Conservation (phyloP, 1,140 invertebrate species). For the Lysiphlebus fabarum region DNA sequence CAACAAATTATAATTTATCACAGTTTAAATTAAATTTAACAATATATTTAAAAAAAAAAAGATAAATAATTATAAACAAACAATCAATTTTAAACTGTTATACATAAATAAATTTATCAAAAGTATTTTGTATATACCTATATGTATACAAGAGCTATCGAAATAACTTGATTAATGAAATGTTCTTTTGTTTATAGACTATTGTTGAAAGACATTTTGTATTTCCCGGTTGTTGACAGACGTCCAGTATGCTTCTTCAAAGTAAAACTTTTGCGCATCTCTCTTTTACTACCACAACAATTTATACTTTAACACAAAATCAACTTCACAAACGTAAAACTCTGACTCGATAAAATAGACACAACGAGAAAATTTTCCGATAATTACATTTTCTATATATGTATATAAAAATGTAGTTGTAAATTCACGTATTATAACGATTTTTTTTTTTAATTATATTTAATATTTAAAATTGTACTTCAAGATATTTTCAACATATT, state of each 20-base stretch:
- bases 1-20: too few species aligned
- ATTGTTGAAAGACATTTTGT: constrained; percentile 13
- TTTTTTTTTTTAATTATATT: too few species aligned
- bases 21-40: too few species aligned
- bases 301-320: constrained; percentile 1
- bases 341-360: constrained; percentile 19
- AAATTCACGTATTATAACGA: too few species aligned
- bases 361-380: constrained; percentile 19
- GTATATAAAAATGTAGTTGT: too few species aligned
- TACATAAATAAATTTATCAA: too few species aligned
- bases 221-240: constrained; percentile 12
- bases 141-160: not conserved
- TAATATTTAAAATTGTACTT: too few species aligned
- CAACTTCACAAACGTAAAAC: constrained; percentile 1
- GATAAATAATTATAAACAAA: too few species aligned
- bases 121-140: too few species aligned
- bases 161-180: constrained; percentile 22
- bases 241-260: constrained; percentile 17
- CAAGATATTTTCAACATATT: too few species aligned
- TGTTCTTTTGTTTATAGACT: constrained; percentile 18
- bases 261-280: constrained; percentile 12
- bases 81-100: too few species aligned
- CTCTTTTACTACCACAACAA: not conserved
- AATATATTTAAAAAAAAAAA: too few species aligned
- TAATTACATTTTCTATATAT: constrained; percentile 15